Percentiles rank a stretch among this genome's conserved stretches.
Evolutionary conservation across 2,113 vertebrate genomes (phyloP).

Genomic region (Nerophis lumbriciformis): DNA sequence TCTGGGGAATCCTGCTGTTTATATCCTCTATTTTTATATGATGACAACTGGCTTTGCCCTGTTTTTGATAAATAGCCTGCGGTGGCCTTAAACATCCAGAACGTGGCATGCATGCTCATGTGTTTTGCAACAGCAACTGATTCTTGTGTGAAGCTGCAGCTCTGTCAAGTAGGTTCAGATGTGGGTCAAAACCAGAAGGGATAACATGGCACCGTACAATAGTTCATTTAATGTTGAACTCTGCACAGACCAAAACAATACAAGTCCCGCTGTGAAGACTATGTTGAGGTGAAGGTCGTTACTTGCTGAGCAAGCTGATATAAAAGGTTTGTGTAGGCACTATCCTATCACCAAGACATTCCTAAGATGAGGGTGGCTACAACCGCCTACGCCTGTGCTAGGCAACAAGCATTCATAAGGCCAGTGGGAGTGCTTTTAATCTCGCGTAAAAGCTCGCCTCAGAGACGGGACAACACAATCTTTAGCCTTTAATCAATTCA

Average conservation of each 20-base stretch:
- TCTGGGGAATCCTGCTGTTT: constrained; percentile 57
- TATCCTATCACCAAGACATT: constrained; percentile 51
- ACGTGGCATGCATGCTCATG: constrained; percentile 10
- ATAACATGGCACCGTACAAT: constrained; percentile 24
- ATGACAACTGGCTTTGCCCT: constrained; percentile 27
- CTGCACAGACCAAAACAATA: constrained; percentile 19
- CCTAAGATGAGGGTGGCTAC: constrained; percentile 53
- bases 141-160: constrained; percentile 17
- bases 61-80: constrained; percentile 22
- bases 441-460: constrained; percentile 42
- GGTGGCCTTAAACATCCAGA: constrained; percentile 20
- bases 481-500: constrained; percentile 20
- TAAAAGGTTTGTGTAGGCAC: constrained; percentile 17
- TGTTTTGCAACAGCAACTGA: constrained; percentile 19
- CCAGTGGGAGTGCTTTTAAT: constrained; percentile 62
- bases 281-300: constrained; percentile 15
- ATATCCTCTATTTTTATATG: constrained; percentile 16
- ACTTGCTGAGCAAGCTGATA: constrained; percentile 9
- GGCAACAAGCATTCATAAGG: constrained; percentile 65
- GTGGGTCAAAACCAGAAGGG: constrained; percentile 58
- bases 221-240: constrained; percentile 45
- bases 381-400: constrained; percentile 42
- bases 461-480: constrained; percentile 20
- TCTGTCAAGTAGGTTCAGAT: constrained; percentile 63
- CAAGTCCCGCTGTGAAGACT: background rate